Evolutionary conservation across 2,797 vertebrate species (phyloP).

Genomic region (Microctenopoma steveboyesi): DNA sequence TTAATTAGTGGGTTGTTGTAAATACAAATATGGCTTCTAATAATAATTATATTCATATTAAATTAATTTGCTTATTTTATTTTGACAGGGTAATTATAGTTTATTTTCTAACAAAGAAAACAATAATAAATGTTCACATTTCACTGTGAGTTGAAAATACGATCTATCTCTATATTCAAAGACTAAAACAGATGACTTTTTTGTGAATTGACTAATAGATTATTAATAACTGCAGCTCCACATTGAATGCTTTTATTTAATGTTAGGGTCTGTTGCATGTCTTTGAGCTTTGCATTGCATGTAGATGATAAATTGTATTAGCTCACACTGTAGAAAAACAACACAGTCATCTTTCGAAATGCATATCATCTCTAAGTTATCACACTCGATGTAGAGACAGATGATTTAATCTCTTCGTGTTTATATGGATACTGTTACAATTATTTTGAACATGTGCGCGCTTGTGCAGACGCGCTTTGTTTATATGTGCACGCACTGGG

Average conservation of each 20-base stretch:
- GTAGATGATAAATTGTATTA: background rate
- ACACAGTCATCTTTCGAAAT: background rate
- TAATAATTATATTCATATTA: background rate
- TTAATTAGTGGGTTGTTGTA: background rate
- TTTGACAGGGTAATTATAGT: too few relatives aligned
- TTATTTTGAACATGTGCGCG: background rate
- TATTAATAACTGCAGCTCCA: background rate
- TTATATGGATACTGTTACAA: background rate
- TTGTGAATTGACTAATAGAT: background rate
- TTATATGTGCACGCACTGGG: slow-evolving; percentile 10
- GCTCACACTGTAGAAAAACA: slow-evolving; percentile 1
- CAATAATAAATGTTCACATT: too few relatives aligned
- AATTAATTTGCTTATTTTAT: too few relatives aligned
- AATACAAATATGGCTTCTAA: background rate
- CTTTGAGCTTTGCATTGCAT: too few relatives aligned
- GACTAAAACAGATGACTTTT: background rate
- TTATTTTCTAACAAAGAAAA: too few relatives aligned
- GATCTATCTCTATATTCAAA: too few relatives aligned
- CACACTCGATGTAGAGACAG: background rate
- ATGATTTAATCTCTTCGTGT: background rate
- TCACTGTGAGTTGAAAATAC: too few relatives aligned
- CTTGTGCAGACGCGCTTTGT: slow-evolving; percentile 1
- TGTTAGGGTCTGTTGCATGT: background rate
- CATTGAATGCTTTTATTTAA: background rate
- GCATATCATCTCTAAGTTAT: background rate